Conservation (phyloP, 2,888 invertebrate species). For the Eustalomyia histrio region DNA sequence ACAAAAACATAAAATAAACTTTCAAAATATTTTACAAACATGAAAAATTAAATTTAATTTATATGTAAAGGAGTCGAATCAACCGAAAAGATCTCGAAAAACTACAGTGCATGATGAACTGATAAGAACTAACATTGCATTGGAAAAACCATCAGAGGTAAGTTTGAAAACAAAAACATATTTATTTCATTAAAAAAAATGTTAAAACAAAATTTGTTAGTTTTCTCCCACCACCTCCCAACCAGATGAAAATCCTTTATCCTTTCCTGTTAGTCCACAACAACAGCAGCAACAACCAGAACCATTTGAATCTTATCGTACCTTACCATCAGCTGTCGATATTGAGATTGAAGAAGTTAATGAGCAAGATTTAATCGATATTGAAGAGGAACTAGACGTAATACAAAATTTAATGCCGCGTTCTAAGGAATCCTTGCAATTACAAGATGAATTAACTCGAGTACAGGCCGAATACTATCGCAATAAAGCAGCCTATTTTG, state of each 20-base stretch:
- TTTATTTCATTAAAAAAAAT: not conserved
- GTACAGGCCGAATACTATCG: constrained; percentile 64
- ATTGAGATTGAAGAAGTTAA: constrained; percentile 12
- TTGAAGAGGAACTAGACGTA: constrained; percentile 53
- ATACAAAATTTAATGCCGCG: constrained; percentile 54
- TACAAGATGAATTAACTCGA: constrained; percentile 59
- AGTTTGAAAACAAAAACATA: no score
- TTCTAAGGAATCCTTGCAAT: constrained; percentile 43
- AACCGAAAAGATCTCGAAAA: constrained; percentile 8
- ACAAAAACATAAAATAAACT: not conserved
- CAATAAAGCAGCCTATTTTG: constrained; percentile 61
- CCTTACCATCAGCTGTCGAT: not conserved
- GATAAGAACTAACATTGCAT: not conserved
- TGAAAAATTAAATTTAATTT: constrained; percentile 23
- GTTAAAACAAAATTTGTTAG: constrained; percentile 12
- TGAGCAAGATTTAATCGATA: constrained; percentile 47
- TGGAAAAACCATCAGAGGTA: constrained; percentile 14
- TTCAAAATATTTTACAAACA: not conserved
- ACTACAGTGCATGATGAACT: not conserved
- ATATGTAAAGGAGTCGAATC: constrained; percentile 16
- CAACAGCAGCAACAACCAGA: not conserved
- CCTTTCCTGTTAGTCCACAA: constrained; percentile 3
- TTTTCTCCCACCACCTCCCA: constrained; percentile 10
- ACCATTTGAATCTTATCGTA: constrained; percentile 44
- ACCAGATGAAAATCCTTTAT: constrained; percentile 28